These are phyloP conservation scores for Vimba vimba DNA, from an alignment of 2,113 vertebrate species.

Conservation along the genomic window DNA sequence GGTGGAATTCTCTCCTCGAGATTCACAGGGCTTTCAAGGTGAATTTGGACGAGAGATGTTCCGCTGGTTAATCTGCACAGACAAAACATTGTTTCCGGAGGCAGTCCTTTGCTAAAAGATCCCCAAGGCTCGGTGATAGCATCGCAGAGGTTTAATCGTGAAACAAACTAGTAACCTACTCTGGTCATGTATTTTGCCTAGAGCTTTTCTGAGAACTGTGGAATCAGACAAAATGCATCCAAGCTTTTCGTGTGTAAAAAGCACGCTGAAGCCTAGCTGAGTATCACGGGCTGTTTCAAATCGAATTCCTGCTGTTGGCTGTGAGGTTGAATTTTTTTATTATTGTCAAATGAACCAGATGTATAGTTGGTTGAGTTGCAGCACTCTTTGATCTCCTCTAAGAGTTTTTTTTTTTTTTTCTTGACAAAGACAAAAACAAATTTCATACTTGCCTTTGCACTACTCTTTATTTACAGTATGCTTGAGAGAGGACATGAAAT, in stretches of 20 bases:
- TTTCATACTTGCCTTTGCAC: background rate
- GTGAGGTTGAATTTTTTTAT: background rate
- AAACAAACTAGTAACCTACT: conserved; percentile 48
- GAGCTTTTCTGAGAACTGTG: conserved; percentile 47
- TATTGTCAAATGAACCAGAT: background rate
- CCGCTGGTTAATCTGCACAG: conserved; percentile 51
- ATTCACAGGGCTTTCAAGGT: conserved; percentile 39
- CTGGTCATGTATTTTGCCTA: conserved; percentile 57
- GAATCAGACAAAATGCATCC: conserved; percentile 39
- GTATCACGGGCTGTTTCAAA: conserved; percentile 17
- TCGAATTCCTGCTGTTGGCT: conserved; percentile 1
- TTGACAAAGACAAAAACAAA: background rate
- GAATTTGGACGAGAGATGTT: conserved; percentile 46
- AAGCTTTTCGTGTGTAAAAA: conserved; percentile 36
- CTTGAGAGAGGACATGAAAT: background rate
- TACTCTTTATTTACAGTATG: background rate
- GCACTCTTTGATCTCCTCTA: background rate
- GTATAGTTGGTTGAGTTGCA: background rate
- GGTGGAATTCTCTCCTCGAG: conserved; percentile 35
- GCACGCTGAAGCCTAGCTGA: conserved; percentile 9
- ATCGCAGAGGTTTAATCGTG: conserved; percentile 53
- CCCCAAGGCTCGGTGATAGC: conserved; percentile 43
- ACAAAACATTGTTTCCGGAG: conserved; percentile 53
- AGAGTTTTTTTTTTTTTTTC: background rate
- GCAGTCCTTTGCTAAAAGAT: conserved; percentile 46